These are phyloP conservation scores for Cynopterus sphinx DNA, from an alignment of 2,797 vertebrate genomes.

Conservation along the genomic window DNA sequence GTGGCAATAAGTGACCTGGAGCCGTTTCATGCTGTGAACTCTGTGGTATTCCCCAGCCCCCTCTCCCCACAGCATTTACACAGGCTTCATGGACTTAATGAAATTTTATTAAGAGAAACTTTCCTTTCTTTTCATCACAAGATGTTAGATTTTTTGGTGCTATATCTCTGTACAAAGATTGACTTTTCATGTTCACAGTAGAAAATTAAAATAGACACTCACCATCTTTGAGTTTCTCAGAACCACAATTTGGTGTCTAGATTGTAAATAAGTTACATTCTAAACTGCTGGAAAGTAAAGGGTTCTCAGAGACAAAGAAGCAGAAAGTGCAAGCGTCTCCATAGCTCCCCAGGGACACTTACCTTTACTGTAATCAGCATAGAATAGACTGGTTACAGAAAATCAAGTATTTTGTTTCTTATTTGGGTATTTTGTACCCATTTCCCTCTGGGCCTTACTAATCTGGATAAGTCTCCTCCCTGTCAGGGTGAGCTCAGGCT, in stretches of 20 bases:
- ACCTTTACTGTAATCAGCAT: background rate
- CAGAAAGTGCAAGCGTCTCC: constrained; percentile 6
- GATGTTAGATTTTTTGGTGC: background rate
- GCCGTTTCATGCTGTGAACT: background rate
- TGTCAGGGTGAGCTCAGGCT: background rate
- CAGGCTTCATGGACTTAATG: constrained; percentile 19
- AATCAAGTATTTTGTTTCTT: background rate
- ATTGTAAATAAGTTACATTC: constrained; percentile 54
- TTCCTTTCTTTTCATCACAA: background rate
- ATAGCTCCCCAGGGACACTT: background rate
- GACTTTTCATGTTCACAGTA: constrained; percentile 35
- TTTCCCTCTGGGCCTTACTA: background rate
- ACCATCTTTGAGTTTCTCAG: constrained; percentile 19
- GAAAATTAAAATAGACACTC: constrained; percentile 38
- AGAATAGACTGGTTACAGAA: constrained; percentile 27
- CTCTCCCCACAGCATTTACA: background rate
- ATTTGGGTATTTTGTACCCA: background rate
- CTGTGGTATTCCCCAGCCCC: background rate
- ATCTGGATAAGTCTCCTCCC: background rate
- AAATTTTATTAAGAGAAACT: constrained; percentile 17
- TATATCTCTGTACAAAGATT: background rate
- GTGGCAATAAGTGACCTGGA: background rate
- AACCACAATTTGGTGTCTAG: constrained; percentile 9
- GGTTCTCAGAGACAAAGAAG: background rate
- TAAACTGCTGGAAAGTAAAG: constrained; percentile 48